phyloP scores from a whole-genome alignment of 2,888 invertebrate species.

The Syrista parreyssii region DNA sequence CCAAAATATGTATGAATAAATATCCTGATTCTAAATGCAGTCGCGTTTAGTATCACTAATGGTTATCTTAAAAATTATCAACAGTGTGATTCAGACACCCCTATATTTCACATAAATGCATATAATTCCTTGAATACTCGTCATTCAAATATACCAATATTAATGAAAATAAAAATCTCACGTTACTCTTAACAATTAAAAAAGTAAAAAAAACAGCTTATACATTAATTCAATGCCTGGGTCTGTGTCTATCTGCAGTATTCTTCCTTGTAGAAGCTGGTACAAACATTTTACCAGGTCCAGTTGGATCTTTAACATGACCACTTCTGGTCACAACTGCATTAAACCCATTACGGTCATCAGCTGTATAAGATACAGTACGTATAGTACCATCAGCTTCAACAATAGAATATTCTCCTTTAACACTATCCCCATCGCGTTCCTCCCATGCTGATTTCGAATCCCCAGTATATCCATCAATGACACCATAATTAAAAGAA shows the following conservation, averaged over 20 bases:
- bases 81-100: neutral
- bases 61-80: neutral
- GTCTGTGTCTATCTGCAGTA: neutral
- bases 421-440: slow-evolving; percentile 53
- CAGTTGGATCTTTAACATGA: neutral
- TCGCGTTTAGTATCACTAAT: neutral
- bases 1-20: neutral
- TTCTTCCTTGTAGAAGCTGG: neutral
- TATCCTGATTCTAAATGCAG: neutral
- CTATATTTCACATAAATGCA: neutral
- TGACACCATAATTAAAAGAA: slow-evolving; percentile 56
- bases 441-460: slow-evolving; percentile 59
- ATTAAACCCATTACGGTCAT: slow-evolving; percentile 53
- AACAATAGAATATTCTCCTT: slow-evolving; percentile 56
- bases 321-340: slow-evolving; percentile 51
- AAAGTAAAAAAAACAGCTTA: neutral
- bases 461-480: slow-evolving; percentile 56
- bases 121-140: neutral
- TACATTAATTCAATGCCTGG: neutral
- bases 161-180: neutral
- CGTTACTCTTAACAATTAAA: neutral
- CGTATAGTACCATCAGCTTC: slow-evolving; percentile 55
- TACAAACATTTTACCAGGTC: neutral
- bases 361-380: slow-evolving; percentile 55
- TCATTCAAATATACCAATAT: neutral